Evolutionary conservation across 2,113 vertebrate genomes (phyloP), one percentile per base, ranked within the genome.

Genomic region (Ciconia maguari): DNA sequence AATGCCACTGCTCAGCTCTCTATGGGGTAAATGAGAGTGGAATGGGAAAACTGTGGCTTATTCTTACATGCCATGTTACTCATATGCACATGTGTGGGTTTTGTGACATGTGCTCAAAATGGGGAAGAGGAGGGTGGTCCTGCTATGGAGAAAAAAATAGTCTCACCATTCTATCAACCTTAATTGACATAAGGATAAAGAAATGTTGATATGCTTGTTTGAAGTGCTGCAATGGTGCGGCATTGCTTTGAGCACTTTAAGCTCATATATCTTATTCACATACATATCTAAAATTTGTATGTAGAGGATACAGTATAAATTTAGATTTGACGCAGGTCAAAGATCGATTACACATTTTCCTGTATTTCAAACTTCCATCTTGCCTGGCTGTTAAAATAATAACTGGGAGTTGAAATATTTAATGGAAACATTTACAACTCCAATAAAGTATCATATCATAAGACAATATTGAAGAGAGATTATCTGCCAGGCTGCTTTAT

Each of bases 361-460:
- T 85, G 62, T 61, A 18, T 87, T 80, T 82, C 74, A 80, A 60
- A 76, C 42, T 90, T 85, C 54, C 12, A 2, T 88, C 60, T 86
- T 94, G 54, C 32, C 48, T 83, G 64, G 75, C 66, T 95, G 89
- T 88, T 93, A 85, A 89, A 89, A 76, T 82, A 94, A 92, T 80
- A 92, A 74, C 62, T 58, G 58, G 69, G 75, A 93, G 75, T 75
- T 86, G 83, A 95, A 81, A 80, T 83, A 91, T 77, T 93, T 94
- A 94, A 88, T 87, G 54, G 91, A 86, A 96, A 83, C 68, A 85
- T 78, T 94, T 93, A 68, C 77, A 93, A 44, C 64, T 70, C 51
- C 71, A 85, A 32, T 72, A 74, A 79, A 88, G 42, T 48, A 54
- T 42, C 79, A 66, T 78, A 89, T 75, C 42, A 11, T 55, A 82